Evolutionary conservation across 2,113 vertebrate species (phyloP).

Genomic region (Ochotona curzoniae): DNA sequence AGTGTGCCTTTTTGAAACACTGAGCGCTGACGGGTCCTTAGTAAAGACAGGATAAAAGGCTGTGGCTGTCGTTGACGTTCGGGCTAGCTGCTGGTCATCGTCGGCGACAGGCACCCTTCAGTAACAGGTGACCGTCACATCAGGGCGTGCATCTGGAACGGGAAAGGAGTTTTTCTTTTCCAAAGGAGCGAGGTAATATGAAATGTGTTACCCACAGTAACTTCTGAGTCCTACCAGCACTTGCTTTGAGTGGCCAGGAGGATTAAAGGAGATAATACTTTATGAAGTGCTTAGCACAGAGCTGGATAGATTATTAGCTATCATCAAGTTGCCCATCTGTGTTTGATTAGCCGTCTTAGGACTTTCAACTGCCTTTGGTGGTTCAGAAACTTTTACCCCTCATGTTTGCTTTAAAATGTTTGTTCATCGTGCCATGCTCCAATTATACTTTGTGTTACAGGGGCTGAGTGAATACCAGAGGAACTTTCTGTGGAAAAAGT

Average conservation of each 20-base stretch:
- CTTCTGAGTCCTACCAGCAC: background rate
- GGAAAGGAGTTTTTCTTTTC: background rate
- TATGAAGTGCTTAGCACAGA: conserved; percentile 24
- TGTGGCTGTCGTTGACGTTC: background rate
- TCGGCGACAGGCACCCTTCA: background rate
- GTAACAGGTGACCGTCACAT: background rate
- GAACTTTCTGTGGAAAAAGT: conserved; percentile 87
- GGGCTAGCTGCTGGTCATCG: background rate
- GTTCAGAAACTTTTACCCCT: conserved; percentile 27
- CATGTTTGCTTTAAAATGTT: background rate
- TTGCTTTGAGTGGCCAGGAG: background rate
- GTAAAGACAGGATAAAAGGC: background rate
- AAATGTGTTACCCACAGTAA: background rate
- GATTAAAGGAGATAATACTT: conserved; percentile 47
- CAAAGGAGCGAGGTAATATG: background rate
- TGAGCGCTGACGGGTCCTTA: background rate
- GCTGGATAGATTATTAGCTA: conserved; percentile 33
- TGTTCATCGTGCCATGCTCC: background rate
- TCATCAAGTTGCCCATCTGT: conserved; percentile 42
- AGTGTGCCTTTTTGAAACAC: background rate
- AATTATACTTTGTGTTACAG: conserved; percentile 82
- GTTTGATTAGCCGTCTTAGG: background rate
- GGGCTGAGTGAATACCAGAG: conserved; percentile 90
- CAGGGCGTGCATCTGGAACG: background rate
- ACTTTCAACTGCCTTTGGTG: background rate